Evolutionary conservation across 2,797 vertebrate genomes (phyloP), one percentile per base, ranked within the genome.

Genomic region (Acrossocheilus wenchowensis): DNA sequence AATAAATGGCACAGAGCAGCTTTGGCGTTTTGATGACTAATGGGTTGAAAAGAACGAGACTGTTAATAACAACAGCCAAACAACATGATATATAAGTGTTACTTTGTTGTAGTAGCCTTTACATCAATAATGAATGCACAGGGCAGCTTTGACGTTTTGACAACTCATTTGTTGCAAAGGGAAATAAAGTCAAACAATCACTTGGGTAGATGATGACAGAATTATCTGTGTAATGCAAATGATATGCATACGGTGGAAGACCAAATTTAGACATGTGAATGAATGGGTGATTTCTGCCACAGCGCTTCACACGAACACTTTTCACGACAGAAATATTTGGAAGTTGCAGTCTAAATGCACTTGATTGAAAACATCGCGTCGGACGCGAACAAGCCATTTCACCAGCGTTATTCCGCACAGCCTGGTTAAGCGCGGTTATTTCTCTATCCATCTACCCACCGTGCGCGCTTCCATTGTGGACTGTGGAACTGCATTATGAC

Each of bases 401-500:
- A 43, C 1, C 2, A 11, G 1, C 14, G 60, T 41, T 23, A 23
- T 23, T 41, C 39, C 19, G 10, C 19, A 72, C 39, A 72, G 36
- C 39, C 69, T n/a, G 39, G 39, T 68, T 39, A 14, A 34, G 9
- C 73, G 48, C 73, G 73, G 15, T 41, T 41, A 5, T 78, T 78
- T 78, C 69, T 62, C 30, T 1, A 54, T 39, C 36, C 4, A 60
- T 78, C 34, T 14, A 23, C 6, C 75, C 75, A 8, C 12, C 23
- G 39, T 3, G 78, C 57, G 78, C 79, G 78, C 5, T 36, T 75
- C 41, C 82, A 75, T 75, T 64, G 43, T 83, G 72, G 82, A 72
- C 69, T 36, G 82, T 66, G 78, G 80, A 86, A 64, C 88, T 89
- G 88, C 88, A 89, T 89, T 88, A 89, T 88, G 88, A 89, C 88